A percentile compares a stretch with the other conserved stretches of the same genome.
Evolutionary conservation across 2,797 vertebrate species (phyloP).

Genomic region (Pseudocheirus occidentalis): DNA sequence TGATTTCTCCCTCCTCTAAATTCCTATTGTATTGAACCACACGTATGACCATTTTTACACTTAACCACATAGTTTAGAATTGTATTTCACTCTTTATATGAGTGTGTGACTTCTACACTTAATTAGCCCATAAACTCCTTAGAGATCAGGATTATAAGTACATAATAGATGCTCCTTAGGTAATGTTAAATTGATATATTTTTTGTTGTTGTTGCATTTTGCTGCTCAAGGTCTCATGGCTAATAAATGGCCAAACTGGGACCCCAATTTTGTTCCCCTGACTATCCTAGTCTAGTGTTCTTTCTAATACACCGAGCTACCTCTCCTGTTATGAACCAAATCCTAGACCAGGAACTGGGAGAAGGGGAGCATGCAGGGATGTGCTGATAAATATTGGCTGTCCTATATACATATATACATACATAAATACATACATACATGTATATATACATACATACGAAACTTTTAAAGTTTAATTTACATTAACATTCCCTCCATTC

Average conservation of each 20-base stretch:
- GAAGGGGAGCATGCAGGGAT: no score
- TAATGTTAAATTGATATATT: conserved; percentile 1
- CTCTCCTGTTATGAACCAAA: no score
- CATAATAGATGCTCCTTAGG: background rate
- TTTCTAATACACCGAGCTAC: no score
- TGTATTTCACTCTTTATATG: background rate
- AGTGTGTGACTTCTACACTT: background rate
- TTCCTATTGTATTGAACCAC: background rate
- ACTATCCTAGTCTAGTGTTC: no score
- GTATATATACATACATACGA: no score
- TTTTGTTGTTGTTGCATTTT: conserved; percentile 38
- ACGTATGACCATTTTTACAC: background rate
- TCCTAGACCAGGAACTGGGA: no score
- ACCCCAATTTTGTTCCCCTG: background rate
- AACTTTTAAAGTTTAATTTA: no score
- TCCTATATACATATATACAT: background rate
- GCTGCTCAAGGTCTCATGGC: background rate
- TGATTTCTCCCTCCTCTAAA: background rate
- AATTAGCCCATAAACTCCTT: background rate
- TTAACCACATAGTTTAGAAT: background rate
- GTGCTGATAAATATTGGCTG: no score
- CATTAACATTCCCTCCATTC: background rate
- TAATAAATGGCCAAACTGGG: background rate
- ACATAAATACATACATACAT: no score
- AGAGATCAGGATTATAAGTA: background rate